phyloP scores from a whole-genome alignment of 2,113 vertebrate species.

The Rattus norvegicus region GRCr8 NC_086032.1:10155501-10156000 shows the following conservation, averaged over 20 bases:
- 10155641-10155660: neutral
- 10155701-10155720: neutral
- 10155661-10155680: neutral
- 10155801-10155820: neutral
- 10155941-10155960: neutral
- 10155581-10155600: neutral
- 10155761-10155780: neutral
- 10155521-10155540: neutral
- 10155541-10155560: neutral
- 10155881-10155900: neutral
- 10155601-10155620: neutral
- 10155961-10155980: neutral
- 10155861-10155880: neutral
- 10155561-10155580: neutral
- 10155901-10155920: neutral
- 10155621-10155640: neutral
- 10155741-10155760: neutral
- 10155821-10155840: neutral
- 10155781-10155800: neutral
- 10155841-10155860: neutral
- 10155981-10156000: neutral
- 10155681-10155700: neutral
- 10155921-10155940: neutral
- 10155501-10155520: neutral
- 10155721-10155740: neutral